phyloP scores from a whole-genome alignment of 2,113 vertebrate genomes.

The Zingel zingel region DNA sequence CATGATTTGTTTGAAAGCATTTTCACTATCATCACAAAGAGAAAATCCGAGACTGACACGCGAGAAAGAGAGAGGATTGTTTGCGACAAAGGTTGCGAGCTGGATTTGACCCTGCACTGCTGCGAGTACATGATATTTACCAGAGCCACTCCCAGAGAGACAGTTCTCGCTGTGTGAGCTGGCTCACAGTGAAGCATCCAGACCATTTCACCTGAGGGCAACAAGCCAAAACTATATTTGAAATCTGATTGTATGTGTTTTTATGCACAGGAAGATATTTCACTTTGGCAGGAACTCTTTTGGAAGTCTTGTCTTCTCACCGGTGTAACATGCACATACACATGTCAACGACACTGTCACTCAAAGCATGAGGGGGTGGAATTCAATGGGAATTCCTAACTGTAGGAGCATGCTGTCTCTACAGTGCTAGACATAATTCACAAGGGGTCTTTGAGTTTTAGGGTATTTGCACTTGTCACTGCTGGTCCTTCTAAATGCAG shows the following conservation, averaged over 20 bases:
- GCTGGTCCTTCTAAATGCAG: conserved; percentile 20
- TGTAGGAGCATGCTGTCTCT: not conserved
- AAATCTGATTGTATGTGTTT: conserved; percentile 31
- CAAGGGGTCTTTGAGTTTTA: conserved; percentile 35
- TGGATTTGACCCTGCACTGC: conserved; percentile 32
- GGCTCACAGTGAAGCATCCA: conserved; percentile 28
- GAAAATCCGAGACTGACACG: not conserved
- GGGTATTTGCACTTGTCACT: conserved; percentile 37
- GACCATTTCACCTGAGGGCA: conserved; percentile 36
- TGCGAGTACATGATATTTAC: conserved; percentile 43
- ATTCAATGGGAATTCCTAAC: conserved; percentile 48
- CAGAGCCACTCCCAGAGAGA: conserved; percentile 41
- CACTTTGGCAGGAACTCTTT: conserved; percentile 3
- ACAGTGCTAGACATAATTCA: conserved; percentile 42
- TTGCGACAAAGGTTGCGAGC: conserved; percentile 28
- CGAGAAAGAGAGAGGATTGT: not conserved
- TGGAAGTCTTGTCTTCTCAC: conserved; percentile 25
- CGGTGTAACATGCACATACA: not conserved
- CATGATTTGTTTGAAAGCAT: conserved; percentile 27
- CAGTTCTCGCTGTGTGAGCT: conserved; percentile 15
- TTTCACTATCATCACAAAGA: not conserved
- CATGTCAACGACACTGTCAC: conserved; percentile 40
- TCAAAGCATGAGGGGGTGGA: conserved; percentile 3
- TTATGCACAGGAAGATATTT: conserved; percentile 3
- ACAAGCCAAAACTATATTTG: conserved; percentile 36